Percentiles rank a stretch among this genome's conserved stretches.
These are phyloP conservation scores for Caenorhabditis sp. DNA, from an alignment of 2,888 invertebrate species.

Conservation along the genomic window DNA sequence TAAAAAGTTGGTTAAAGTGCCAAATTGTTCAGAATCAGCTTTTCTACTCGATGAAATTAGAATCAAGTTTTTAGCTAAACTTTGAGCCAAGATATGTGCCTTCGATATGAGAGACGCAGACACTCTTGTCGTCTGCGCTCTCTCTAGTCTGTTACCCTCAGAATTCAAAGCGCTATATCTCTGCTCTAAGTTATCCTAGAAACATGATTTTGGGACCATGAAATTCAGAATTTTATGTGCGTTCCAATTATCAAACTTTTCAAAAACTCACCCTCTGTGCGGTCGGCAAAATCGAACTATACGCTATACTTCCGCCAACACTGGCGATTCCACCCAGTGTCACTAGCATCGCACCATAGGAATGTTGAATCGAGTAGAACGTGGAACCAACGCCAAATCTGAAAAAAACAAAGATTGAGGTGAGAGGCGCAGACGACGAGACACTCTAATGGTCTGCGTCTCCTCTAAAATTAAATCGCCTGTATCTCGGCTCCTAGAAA, in stretches of 20 bases:
- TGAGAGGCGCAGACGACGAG: neutral
- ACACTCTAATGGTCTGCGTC: neutral
- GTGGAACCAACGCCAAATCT: constrained; percentile 75
- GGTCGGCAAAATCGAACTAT: constrained; percentile 80
- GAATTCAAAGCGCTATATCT: neutral
- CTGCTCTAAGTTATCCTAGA: neutral
- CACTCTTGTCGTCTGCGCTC: neutral
- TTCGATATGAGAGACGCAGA: neutral
- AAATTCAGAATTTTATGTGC: neutral
- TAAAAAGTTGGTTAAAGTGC: too few relatives aligned
- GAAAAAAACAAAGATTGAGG: constrained; percentile 28
- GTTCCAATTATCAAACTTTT: too few relatives aligned
- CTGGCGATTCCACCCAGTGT: constrained; percentile 77
- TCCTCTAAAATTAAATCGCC: too few relatives aligned
- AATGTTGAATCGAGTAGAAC: constrained; percentile 78
- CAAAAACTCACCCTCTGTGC: constrained; percentile 79
- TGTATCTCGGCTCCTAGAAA: too few relatives aligned
- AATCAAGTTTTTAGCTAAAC: neutral
- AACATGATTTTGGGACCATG: neutral
- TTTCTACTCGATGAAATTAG: too few relatives aligned
- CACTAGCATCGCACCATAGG: constrained; percentile 75
- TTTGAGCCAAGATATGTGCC: neutral
- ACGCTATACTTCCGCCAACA: constrained; percentile 80
- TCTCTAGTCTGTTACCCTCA: neutral
- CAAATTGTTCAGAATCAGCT: too few relatives aligned